Base-by-base conservation (phyloP, 2,113 vertebrate genomes). In the Hipposideros armiger region DNA sequence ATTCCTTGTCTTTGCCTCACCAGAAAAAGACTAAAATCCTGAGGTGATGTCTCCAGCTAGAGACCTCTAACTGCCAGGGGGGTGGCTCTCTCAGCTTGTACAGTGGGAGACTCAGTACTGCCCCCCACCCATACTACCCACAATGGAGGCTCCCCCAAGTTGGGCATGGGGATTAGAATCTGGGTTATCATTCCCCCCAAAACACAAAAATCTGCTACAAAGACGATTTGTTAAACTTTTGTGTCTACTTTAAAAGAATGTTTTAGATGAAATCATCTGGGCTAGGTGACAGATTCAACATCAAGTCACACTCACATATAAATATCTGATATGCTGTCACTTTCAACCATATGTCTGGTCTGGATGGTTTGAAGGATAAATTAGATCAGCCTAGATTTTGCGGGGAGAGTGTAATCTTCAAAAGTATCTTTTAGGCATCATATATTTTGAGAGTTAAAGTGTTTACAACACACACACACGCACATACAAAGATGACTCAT, bases 311-410 rank as follows among this genome's bases (percentile, higher is more conserved):
- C 85, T 24, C 83, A 40, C 42, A 52, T 78, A 77, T 30, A 85
- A 90, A 66, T 22, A 89, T 78, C 94, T 94, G 90, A 93, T 86
- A 82, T 91, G 32, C 64, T 90, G 11, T 73, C 80, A 96, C 28
- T 83, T 78, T 70, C 91, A 87, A 88, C 69, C 78, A 13, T 69
- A 22, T 84, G 45, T 74, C 87, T 81, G 56, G 32, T 80, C 83
- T 92, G 28, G 76, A 70, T 76, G 42, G 54, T 88, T 91, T 85
- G 36, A 96, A 67, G 74, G 24, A 95, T 64, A 36, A 74, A 74
- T 94, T 94, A 78, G 26, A 76, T 96, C 66, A 58, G 66, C 56
- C 40, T 66, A 60, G 64, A 60, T 70, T 91, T 70, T 15, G 56
- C 4, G 14, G 19, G 20, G 28, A 60, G 50, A 66, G 14, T 69